These are phyloP conservation scores for Tetranychus piercei DNA, from an alignment of 2,888 invertebrate genomes.

Conservation along the genomic window DNA sequence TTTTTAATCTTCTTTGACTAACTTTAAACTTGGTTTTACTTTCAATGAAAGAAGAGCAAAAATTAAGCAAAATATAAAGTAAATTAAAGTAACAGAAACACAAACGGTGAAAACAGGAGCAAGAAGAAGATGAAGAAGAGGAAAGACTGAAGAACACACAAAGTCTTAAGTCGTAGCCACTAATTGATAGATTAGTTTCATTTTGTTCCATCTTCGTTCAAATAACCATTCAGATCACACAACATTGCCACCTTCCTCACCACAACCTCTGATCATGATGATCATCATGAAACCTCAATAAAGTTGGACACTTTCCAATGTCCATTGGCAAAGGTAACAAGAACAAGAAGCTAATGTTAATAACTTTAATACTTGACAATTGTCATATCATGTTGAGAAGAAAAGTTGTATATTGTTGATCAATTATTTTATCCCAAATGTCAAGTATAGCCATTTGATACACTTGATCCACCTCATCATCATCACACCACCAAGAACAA, in stretches of 20 bases:
- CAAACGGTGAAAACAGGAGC: not conserved
- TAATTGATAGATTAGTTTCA: constrained; percentile 1
- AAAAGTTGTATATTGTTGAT: too few species aligned
- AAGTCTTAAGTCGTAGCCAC: not conserved
- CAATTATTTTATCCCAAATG: too few species aligned
- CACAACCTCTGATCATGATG: not conserved
- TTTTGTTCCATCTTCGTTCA: not conserved
- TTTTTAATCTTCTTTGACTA: not conserved
- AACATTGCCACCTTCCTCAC: not conserved
- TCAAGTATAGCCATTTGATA: not conserved
- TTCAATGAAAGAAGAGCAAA: not conserved
- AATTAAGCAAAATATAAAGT: not conserved
- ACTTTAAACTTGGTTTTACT: too few species aligned
- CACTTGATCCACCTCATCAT: not conserved
- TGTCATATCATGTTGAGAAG: too few species aligned
- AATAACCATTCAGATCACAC: not conserved
- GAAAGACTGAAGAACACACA: not conserved
- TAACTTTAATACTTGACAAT: too few species aligned
- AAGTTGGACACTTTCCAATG: too few species aligned
- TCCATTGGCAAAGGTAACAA: too few species aligned
- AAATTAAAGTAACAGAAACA: not conserved
- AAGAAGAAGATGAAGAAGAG: not conserved
- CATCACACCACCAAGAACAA: not conserved
- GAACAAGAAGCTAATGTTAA: too few species aligned
- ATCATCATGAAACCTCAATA: too few species aligned